phyloP scores from a whole-genome alignment of 2,113 vertebrate species.

The Amphilophus citrinellus region DNA sequence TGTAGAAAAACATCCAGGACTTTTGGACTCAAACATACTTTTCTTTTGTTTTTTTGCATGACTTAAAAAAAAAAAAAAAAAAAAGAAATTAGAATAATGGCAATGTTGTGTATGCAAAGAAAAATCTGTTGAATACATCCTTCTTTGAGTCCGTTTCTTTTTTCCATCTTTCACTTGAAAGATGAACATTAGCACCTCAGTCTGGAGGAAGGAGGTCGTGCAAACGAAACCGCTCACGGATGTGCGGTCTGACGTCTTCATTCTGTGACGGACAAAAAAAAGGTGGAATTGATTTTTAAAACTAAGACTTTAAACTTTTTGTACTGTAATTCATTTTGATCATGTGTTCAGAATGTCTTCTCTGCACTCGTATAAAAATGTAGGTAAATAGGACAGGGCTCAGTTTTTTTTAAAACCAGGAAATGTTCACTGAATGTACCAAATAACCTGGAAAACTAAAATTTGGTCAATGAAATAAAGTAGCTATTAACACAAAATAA shows the following conservation, averaged over 20 bases:
- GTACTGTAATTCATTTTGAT: not conserved
- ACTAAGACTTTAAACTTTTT: not conserved
- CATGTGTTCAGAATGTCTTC: not conserved
- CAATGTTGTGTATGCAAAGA: constrained; percentile 49
- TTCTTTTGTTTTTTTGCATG: constrained; percentile 29
- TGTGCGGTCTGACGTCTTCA: constrained; percentile 96
- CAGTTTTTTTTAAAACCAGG: not conserved
- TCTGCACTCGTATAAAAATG: not conserved
- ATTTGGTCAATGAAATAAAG: not conserved
- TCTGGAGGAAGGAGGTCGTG: constrained; percentile 97
- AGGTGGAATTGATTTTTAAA: not conserved
- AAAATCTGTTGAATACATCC: constrained; percentile 39
- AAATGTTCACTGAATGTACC: not conserved
- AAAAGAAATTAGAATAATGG: constrained; percentile 4
- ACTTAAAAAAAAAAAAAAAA: not conserved
- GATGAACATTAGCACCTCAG: constrained; percentile 72
- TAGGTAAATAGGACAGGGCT: no score
- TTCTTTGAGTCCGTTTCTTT: constrained; percentile 2
- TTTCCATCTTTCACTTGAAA: not conserved
- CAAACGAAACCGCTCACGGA: constrained; percentile 96
- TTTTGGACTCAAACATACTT: constrained; percentile 34
- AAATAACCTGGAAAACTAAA: not conserved
- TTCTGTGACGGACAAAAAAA: constrained; percentile 80
- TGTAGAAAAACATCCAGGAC: constrained; percentile 51
- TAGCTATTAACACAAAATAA: not conserved